Evolutionary conservation across 2,888 invertebrate species (phyloP), one percentile per base, ranked within the genome.

Genomic region (Tenthredo mesomela): DNA sequence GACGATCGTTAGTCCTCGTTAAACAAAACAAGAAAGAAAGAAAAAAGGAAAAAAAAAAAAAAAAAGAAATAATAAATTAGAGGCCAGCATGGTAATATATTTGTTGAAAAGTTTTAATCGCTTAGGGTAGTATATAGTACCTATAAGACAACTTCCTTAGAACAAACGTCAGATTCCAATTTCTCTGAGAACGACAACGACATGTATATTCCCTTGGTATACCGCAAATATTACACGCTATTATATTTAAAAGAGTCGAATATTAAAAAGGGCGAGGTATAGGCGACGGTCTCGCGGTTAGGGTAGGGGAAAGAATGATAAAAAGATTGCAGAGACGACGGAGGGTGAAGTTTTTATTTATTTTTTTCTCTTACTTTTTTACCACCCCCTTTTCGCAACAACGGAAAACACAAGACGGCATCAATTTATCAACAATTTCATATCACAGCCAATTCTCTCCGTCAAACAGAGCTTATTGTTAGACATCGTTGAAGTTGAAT

Each of bases 371-470:
- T 61, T 25, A 0, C 18, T 10, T 12, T 70, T 33, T 37, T 37
- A 15, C n/a, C 70, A 18, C n/a, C 37, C 29, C n/a, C 37, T 70
- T 70, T 70, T 29, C 25, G 70, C 12, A 29, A 75, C 75, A 75
- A 47, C 18, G 37, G 25, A 75, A 47, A 47, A 75, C 21, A 75
- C 75, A 75, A 54, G 50, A 54, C 29, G 54, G 50, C 54, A 29
- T 50, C 29, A 54, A 77, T 77, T 77, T 77, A 54, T 77, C 54
- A 77, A 77, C 50, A 50, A 77, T 77, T 77, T 77, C 77, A 77
- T 29, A 77, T 50, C 29, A 50, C 77, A n/a, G 77, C 47, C 47
- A 54, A 77, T 77, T 77, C 33, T 50, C 54, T 29, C n/a, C 29
- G 18, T 77, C 47, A 54, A 77, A 77, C 71, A 43, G 43, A 73